phyloP scores from a whole-genome alignment of 2,113 vertebrate genomes.

The Loxodonta africana region DNA sequence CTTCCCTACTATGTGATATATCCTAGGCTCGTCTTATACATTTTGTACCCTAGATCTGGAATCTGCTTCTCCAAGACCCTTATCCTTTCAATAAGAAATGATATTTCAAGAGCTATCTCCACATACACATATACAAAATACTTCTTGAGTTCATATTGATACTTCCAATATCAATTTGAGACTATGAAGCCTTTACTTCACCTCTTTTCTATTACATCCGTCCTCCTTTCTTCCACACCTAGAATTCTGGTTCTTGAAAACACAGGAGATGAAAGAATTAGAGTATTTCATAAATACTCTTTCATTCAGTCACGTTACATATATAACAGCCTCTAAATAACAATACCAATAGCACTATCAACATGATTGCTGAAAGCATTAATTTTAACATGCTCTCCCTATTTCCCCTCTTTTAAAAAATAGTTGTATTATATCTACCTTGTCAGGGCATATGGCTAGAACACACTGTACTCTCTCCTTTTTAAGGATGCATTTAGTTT shows the following conservation, averaged over 20 bases:
- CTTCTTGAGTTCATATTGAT: background rate
- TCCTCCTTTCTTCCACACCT: background rate
- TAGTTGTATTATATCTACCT: background rate
- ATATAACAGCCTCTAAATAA: background rate
- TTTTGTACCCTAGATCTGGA: background rate
- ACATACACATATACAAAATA: background rate
- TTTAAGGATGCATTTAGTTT: background rate
- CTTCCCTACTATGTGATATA: background rate
- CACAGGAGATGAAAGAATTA: background rate
- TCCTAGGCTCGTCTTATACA: background rate
- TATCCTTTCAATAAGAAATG: background rate
- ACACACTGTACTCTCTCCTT: background rate
- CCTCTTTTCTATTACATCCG: background rate
- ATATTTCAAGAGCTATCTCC: background rate
- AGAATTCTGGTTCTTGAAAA: conserved; percentile 24
- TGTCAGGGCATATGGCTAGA: background rate
- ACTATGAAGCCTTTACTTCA: background rate
- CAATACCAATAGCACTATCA: background rate
- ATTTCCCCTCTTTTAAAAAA: background rate
- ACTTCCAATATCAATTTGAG: background rate
- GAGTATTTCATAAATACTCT: background rate
- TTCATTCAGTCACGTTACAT: background rate
- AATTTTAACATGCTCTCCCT: background rate
- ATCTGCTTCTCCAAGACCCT: background rate
- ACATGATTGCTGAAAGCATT: conserved; percentile 3